Evolutionary conservation across 2,888 invertebrate species (phyloP), one percentile per base, ranked within the genome.

Genomic region (Diadromus collaris): DNA sequence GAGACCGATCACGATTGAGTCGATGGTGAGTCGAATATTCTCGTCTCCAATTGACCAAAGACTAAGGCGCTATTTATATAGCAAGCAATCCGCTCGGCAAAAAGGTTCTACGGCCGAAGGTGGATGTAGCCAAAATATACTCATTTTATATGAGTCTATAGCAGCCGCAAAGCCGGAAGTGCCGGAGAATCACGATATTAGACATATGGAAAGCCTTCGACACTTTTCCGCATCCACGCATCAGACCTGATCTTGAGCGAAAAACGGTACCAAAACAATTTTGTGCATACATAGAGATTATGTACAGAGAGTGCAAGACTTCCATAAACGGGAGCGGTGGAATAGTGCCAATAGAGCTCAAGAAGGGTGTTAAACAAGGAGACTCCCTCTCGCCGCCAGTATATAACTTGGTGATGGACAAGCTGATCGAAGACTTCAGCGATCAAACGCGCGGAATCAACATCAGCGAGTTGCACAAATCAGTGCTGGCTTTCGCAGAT

Each of bases 81-180:
- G n/a, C n/a, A n/a, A n/a, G n/a, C n/a, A n/a, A n/a, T n/a, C n/a
- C n/a, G n/a, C n/a, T n/a, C n/a, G n/a, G n/a, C n/a, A n/a, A n/a
- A n/a, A n/a, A n/a, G n/a, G n/a, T n/a, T n/a, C n/a, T 67, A 84
- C 85, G 0, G 69, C 80, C 0, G 88, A 88, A 56, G 81, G 83
- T 7, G 85, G 85, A 0, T 85, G 85, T 21, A 78, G 76, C 13
- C 21, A 44, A 0, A 84, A 85, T 16, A 61, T 82, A 0, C 19
- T 56, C 0, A 54, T 84, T 0, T 27, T 85, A 2, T 56, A 74
- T 13, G 71, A 77, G 1, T 38, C 79, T 0, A 19, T 81, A 0
- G 16, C 56, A 0, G 4, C 27, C 0, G 51, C 65, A 13, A 85
- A 85, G 56, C 7, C 0, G 1, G 29, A 2, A 0, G n/a, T n/a